These are phyloP conservation scores for Drosophila carrolli DNA, from an alignment of 1,140 invertebrate genomes.

Conservation along the genomic window DNA sequence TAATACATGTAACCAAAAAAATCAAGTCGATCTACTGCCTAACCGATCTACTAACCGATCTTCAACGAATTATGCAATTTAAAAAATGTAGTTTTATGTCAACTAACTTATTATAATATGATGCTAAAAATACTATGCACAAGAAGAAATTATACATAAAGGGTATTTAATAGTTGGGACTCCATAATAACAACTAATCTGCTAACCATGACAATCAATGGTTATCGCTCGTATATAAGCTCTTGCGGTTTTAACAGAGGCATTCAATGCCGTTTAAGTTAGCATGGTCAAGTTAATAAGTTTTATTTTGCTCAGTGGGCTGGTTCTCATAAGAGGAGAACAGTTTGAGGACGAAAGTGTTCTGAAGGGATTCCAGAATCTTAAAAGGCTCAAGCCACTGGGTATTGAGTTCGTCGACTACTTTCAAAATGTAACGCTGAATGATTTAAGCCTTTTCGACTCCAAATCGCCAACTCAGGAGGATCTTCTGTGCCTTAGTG, in stretches of 20 bases:
- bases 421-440: slow-evolving; percentile 16
- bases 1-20: too few species aligned
- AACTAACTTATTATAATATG: too few species aligned
- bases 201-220: neutral
- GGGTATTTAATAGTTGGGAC: too few species aligned
- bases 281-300: slow-evolving; percentile 5
- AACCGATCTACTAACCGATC: too few species aligned
- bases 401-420: slow-evolving; percentile 28
- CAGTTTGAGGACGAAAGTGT: neutral
- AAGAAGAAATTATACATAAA: too few species aligned
- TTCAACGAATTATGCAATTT: too few species aligned
- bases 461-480: neutral
- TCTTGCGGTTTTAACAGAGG: too few species aligned
- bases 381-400: slow-evolving; percentile 14
- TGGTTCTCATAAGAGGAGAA: neutral
- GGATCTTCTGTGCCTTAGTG: slow-evolving; percentile 7
- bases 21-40: too few species aligned
- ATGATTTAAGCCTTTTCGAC: neutral
- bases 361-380: neutral
- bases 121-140: too few species aligned
- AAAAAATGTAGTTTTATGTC: too few species aligned
- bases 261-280: neutral
- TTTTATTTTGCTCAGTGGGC: neutral
- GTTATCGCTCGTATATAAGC: neutral
- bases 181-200: too few species aligned